These are phyloP conservation scores for Operophtera brumata DNA, from an alignment of 2,888 invertebrate genomes.

Conservation along the genomic window DNA sequence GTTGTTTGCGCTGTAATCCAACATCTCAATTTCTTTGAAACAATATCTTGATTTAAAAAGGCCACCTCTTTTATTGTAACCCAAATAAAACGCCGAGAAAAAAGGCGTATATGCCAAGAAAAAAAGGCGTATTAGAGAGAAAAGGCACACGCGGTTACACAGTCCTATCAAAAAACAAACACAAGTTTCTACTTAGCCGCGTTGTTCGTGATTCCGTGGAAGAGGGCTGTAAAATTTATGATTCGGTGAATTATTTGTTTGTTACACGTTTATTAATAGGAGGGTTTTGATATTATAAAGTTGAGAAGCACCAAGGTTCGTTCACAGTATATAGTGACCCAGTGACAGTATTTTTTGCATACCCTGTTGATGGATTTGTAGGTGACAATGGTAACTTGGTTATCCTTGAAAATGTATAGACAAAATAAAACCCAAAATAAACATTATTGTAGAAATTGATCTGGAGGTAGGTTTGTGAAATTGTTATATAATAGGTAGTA, in stretches of 20 bases:
- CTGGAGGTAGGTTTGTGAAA: no score
- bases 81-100: constrained; percentile 59
- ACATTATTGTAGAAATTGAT: no score
- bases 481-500: no score
- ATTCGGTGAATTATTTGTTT: constrained; percentile 68
- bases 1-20: constrained; percentile 30
- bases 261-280: constrained; percentile 30
- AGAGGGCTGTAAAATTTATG: constrained; percentile 75
- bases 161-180: constrained; percentile 78
- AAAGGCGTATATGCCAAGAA: constrained; percentile 46
- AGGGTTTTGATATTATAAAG: neutral
- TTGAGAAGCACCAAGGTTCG: neutral
- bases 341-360: no score
- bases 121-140: constrained; percentile 62
- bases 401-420: no score
- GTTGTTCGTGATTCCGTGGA: constrained; percentile 64
- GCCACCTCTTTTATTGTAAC: constrained; percentile 71
- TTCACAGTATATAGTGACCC: no score
- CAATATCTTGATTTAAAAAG: constrained; percentile 64
- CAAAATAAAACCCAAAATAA: neutral
- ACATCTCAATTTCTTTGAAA: constrained; percentile 71
- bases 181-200: constrained; percentile 73
- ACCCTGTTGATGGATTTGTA: no score
- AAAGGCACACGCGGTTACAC: constrained; percentile 72
- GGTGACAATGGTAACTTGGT: no score